A percentile compares a stretch with the other conserved stretches of the same genome.
Conservation (phyloP, 2,888 invertebrate species). For the Deilephila elpenor region DNA sequence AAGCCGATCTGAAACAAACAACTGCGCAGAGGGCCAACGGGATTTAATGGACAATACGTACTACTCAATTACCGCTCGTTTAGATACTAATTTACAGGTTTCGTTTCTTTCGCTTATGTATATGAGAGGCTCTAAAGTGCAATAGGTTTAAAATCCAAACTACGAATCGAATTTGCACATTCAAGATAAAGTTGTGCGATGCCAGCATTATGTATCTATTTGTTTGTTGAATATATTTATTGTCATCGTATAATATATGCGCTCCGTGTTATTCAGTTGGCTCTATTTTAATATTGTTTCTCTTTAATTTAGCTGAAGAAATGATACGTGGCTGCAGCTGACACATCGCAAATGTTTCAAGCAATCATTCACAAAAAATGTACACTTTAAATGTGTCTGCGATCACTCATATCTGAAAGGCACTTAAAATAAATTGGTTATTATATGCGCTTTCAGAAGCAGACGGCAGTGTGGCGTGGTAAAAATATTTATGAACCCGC, state of each 20-base stretch:
- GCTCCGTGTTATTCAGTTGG: no score
- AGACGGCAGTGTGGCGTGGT: not conserved
- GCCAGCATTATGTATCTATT: no score
- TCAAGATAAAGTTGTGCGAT: no score
- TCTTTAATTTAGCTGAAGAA: not conserved
- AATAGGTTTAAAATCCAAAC: no score
- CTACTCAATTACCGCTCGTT: not conserved
- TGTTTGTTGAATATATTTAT: no score
- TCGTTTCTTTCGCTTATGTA: no score
- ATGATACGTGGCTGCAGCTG: not conserved
- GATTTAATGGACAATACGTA: not conserved
- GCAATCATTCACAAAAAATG: not conserved
- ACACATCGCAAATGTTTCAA: conserved; percentile 1
- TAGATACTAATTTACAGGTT: not conserved
- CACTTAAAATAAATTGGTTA: conserved; percentile 15
- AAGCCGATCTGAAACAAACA: not conserved
- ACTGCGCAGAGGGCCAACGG: not conserved
- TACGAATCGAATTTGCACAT: no score
- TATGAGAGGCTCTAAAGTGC: no score
- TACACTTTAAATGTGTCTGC: conserved; percentile 8
- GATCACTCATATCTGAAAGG: not conserved
- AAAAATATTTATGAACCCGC: conserved; percentile 2
- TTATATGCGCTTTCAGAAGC: conserved; percentile 1
- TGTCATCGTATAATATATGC: no score
- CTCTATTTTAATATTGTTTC: not conserved